These are phyloP conservation scores for Phyllostomus hastatus DNA, from an alignment of 2,113 vertebrate genomes.

Conservation along the genomic window DNA sequence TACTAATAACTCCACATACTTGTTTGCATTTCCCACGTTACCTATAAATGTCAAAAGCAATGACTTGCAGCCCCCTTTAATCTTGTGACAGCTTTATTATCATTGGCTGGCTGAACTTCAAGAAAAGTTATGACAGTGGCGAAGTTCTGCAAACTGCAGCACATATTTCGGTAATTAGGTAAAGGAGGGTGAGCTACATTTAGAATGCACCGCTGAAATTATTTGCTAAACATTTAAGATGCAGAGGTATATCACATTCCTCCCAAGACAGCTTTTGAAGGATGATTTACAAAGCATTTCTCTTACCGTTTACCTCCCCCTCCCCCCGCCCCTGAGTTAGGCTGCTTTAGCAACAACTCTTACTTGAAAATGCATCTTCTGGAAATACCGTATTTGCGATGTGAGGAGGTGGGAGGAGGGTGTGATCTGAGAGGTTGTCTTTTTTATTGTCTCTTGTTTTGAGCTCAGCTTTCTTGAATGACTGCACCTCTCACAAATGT, in stretches of 20 bases:
- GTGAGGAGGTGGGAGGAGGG: slow-evolving; percentile 36
- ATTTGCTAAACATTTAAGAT: slow-evolving; percentile 68
- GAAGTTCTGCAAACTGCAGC: slow-evolving; percentile 73
- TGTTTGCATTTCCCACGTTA: slow-evolving; percentile 72
- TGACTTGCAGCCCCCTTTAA: slow-evolving; percentile 71
- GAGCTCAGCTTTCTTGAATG: slow-evolving; percentile 53
- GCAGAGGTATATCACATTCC: slow-evolving; percentile 41
- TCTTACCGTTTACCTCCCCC: background rate
- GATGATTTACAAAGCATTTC: slow-evolving; percentile 56
- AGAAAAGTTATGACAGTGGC: slow-evolving; percentile 73
- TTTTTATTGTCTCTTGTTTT: slow-evolving; percentile 68
- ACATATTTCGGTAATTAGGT: slow-evolving; percentile 74
- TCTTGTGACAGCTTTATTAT: slow-evolving; percentile 74
- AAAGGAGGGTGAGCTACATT: slow-evolving; percentile 61
- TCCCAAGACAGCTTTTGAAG: slow-evolving; percentile 58
- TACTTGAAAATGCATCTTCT: slow-evolving; percentile 62
- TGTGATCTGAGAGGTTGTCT: background rate
- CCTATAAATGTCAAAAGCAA: slow-evolving; percentile 68
- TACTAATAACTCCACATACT: slow-evolving; percentile 68
- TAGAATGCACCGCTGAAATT: slow-evolving; percentile 63
- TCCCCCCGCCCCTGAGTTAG: background rate
- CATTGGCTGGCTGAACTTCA: slow-evolving; percentile 73
- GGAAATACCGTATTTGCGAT: slow-evolving; percentile 57
- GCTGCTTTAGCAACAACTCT: slow-evolving; percentile 3
- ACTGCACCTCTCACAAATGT: slow-evolving; percentile 47